phyloP scores from a whole-genome alignment of 2,797 vertebrate genomes.

The Hypotaenidia okinawae region DNA sequence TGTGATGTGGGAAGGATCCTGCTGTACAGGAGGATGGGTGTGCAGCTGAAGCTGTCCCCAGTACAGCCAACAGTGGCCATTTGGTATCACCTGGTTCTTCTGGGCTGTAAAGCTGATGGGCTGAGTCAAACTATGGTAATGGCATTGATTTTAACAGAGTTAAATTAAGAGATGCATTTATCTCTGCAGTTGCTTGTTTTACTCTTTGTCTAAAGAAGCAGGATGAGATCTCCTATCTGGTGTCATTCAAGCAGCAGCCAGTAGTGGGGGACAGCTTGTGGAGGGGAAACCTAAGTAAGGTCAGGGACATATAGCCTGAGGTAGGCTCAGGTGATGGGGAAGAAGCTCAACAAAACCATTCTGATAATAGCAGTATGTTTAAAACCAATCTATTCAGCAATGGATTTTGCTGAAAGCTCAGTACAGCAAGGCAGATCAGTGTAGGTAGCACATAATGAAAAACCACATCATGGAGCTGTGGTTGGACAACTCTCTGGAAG shows the following conservation, averaged over 20 bases:
- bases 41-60: neutral
- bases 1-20: neutral
- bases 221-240: neutral
- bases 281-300: accelerated
- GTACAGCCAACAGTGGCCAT: neutral
- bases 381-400: neutral
- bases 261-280: neutral
- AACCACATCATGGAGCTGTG: neutral
- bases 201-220: neutral
- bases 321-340: neutral
- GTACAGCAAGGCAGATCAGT: neutral
- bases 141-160: neutral
- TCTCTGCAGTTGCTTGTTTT: neutral
- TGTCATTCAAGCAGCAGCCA: neutral
- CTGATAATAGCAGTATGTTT: neutral
- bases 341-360: neutral
- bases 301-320: neutral
- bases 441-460: neutral
- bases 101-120: neutral
- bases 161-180: neutral
- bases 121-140: neutral
- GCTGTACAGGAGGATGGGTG: neutral
- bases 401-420: neutral
- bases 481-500: neutral
- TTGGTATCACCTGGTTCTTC: neutral